Percentiles rank a stretch among this genome's conserved stretches.
phyloP scores from a whole-genome alignment of 2,113 vertebrate genomes.

The Chaetodon trifascialis region DNA sequence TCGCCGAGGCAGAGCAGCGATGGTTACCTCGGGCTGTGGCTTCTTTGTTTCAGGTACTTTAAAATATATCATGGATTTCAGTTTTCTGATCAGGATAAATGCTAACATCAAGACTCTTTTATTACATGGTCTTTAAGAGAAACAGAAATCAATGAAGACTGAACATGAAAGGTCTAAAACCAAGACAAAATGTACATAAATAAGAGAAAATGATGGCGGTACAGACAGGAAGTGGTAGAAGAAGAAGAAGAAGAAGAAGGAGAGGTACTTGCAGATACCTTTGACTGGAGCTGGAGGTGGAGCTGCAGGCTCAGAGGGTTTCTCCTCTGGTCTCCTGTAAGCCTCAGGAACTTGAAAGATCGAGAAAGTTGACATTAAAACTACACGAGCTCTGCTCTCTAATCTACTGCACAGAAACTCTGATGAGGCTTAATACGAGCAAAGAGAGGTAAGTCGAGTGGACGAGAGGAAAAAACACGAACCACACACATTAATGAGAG shows the following conservation, averaged over 20 bases:
- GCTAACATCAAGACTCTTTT: constrained; percentile 4
- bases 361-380: constrained; percentile 70
- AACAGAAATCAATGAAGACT: constrained; percentile 9
- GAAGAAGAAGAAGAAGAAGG: not conserved
- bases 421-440: constrained; percentile 36
- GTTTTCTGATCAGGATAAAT: constrained; percentile 19
- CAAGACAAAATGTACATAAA: not conserved
- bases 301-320: constrained; percentile 42
- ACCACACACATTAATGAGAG: not conserved
- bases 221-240: not conserved
- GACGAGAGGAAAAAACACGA: not conserved
- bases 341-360: constrained; percentile 77
- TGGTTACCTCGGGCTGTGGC: constrained; percentile 66
- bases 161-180: not conserved
- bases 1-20: constrained; percentile 70
- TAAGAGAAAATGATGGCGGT: not conserved
- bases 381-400: not conserved
- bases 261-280: constrained; percentile 70
- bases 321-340: constrained; percentile 59
- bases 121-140: not conserved
- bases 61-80: constrained; percentile 70
- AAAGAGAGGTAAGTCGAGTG: not conserved
- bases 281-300: constrained; percentile 21
- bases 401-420: constrained; percentile 6
- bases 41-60: constrained; percentile 81